These are phyloP conservation scores for Sarcophaga subvicina DNA, from an alignment of 2,888 invertebrate species.

Conservation along the genomic window DNA sequence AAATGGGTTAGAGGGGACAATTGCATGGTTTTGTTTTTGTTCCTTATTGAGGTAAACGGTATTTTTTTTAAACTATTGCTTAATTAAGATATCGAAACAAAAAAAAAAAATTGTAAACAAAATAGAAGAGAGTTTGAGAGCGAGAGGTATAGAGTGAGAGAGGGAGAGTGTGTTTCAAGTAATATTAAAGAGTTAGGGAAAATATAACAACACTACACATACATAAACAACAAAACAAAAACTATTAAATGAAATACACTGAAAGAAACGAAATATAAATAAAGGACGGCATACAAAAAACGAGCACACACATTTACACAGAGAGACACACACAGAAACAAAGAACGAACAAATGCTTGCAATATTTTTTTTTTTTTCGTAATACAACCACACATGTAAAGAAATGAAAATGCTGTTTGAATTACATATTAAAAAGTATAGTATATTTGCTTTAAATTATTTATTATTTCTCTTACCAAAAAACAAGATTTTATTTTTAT, in stretches of 20 bases:
- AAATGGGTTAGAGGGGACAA: too few species aligned
- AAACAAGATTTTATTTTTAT: slow-evolving; percentile 57
- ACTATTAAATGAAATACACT: neutral
- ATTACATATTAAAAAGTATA: slow-evolving; percentile 56
- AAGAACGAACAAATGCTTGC: neutral
- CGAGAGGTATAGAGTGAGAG: too few species aligned
- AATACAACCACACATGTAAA: neutral
- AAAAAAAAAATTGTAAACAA: too few species aligned
- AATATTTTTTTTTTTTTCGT: neutral
- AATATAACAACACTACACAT: neutral
- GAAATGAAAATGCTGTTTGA: slow-evolving; percentile 66
- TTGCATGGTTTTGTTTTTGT: too few species aligned
- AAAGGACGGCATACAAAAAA: slow-evolving; percentile 25
- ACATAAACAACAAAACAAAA: neutral
- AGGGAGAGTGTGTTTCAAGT: neutral
- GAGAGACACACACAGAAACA: slow-evolving; percentile 38
- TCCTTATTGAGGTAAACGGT: too few species aligned
- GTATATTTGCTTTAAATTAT: slow-evolving; percentile 54
- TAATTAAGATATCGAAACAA: too few species aligned
- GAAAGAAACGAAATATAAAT: neutral
- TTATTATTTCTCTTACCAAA: slow-evolving; percentile 52
- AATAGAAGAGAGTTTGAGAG: too few species aligned
- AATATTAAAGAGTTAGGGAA: neutral
- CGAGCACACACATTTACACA: slow-evolving; percentile 54
- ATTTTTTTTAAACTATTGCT: too few species aligned